Base-by-base conservation (phyloP, 2,113 vertebrate genomes). In the Microtus pennsylvanicus region DNA sequence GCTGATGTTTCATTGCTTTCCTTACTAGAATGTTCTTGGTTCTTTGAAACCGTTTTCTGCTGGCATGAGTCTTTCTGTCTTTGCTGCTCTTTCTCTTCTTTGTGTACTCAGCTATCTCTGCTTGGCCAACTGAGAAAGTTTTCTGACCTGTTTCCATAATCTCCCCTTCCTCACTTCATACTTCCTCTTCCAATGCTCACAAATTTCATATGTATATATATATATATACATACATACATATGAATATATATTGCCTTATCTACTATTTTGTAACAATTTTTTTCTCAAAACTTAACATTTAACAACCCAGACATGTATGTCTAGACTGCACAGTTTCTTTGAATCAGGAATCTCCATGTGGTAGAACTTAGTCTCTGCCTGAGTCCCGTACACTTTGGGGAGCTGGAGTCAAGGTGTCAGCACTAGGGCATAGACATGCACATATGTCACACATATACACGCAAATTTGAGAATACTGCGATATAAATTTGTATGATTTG, bases 401-500 rank as follows among this genome's bases (percentile, higher is more conserved):
- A 77, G 55, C 55, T 33, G 28, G 35, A 33, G 9, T 78, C 45
- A 63, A 61, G 65, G 52, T 35, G 12, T 26, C 22, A n/a, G 19
- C n/a, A 45, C 58, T 28, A 10, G 26, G 14, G 2, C 19, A 35
- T 30, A 45, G 28, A 17, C 19, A 26, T 19, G 38, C 35, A 24
- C 35, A 42, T 8, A 63, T 24, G 24, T 45, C 78, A 58, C n/a
- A 82, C 35, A 38, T 5, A 38, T n/a, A 26, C 58, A 83, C 0
- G 3, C 24, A 61, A 38, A 61, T 61, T 55, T 55, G 35, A n/a
- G 93, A 88, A 69, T 58, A n/a, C 92, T 94, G 65, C 52, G 47
- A 38, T 65, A 80, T 94, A 30, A 33, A 81, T 80, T 69, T 47
- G 19, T 65, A 52, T 55, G 90, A 74, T 88, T 70, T 92, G 94